Conservation (phyloP, 2,888 invertebrate genomes). For the Latheticus oryzae region DNA sequence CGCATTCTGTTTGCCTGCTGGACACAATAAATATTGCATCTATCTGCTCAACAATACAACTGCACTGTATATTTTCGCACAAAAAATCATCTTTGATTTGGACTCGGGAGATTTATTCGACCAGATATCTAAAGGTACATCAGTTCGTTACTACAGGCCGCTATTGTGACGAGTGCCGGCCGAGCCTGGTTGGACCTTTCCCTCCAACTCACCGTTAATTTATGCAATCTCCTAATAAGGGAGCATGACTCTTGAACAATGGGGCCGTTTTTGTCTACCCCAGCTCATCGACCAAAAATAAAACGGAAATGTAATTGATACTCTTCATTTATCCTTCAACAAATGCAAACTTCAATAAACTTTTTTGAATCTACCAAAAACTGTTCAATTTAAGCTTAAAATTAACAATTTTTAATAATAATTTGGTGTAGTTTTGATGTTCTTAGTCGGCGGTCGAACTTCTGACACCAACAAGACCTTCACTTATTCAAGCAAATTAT, state of each 20-base stretch:
- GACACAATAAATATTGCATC: constrained; percentile 65
- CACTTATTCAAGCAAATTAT: constrained; percentile 62
- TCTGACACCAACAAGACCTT: constrained; percentile 45
- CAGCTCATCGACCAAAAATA: constrained; percentile 17
- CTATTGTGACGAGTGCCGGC: constrained; percentile 56
- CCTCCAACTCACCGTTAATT: constrained; percentile 57
- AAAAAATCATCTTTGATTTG: constrained; percentile 63
- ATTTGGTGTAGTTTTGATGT: constrained; percentile 25
- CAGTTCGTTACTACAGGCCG: constrained; percentile 57
- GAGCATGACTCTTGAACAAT: constrained; percentile 56
- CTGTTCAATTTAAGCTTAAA: too few species aligned
- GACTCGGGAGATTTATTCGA: constrained; percentile 61
- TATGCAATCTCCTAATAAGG: constrained; percentile 62
- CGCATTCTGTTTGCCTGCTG: constrained; percentile 64
- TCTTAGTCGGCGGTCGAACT: constrained; percentile 38
- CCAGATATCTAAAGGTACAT: constrained; percentile 59
- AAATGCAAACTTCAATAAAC: not conserved
- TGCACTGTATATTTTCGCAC: constrained; percentile 61
- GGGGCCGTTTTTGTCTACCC: constrained; percentile 52
- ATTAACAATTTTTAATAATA: too few species aligned
- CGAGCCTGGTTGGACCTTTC: constrained; percentile 38
- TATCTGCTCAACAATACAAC: constrained; percentile 64
- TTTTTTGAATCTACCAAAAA: too few species aligned
- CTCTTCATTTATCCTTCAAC: too few species aligned
- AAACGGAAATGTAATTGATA: too few species aligned